Conservation (phyloP, 2,113 vertebrate species). For the Leptodactylus fuscus region DNA sequence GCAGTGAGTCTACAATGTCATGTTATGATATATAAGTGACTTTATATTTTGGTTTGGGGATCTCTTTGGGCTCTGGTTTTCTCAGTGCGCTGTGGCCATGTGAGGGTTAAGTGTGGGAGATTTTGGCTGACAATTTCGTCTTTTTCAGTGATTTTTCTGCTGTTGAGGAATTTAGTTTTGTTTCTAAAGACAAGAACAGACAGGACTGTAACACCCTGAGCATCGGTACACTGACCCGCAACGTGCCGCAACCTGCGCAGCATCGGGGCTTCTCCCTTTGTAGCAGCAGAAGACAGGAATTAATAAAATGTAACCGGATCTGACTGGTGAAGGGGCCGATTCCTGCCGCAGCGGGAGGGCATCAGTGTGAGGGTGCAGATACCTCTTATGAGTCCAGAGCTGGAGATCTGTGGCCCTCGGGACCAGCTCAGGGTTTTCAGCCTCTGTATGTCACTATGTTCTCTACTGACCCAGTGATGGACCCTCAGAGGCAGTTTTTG, state of each 20-base stretch:
- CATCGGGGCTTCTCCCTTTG: neutral
- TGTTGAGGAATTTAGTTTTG: neutral
- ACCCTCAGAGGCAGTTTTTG: too few species aligned
- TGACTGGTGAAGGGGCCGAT: too few species aligned
- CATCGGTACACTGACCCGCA: neutral
- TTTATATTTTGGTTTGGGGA: neutral
- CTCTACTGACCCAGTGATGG: too few species aligned
- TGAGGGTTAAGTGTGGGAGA: neutral
- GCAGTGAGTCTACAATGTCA: neutral
- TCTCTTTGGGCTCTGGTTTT: too few species aligned
- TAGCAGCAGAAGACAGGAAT: neutral
- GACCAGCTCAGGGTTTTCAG: too few species aligned
- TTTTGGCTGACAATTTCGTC: neutral
- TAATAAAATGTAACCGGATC: neutral
- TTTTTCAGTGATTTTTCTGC: neutral
- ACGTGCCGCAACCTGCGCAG: neutral
- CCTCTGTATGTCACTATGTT: too few species aligned
- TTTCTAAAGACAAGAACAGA: neutral
- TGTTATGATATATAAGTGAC: neutral
- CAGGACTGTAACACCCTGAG: neutral
- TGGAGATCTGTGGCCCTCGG: too few species aligned
- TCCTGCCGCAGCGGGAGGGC: too few species aligned
- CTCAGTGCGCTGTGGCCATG: neutral
- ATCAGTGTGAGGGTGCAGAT: too few species aligned
- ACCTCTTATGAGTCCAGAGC: too few species aligned